Conservation (phyloP, 2,113 vertebrate species). For the Axis porcinus region DNA sequence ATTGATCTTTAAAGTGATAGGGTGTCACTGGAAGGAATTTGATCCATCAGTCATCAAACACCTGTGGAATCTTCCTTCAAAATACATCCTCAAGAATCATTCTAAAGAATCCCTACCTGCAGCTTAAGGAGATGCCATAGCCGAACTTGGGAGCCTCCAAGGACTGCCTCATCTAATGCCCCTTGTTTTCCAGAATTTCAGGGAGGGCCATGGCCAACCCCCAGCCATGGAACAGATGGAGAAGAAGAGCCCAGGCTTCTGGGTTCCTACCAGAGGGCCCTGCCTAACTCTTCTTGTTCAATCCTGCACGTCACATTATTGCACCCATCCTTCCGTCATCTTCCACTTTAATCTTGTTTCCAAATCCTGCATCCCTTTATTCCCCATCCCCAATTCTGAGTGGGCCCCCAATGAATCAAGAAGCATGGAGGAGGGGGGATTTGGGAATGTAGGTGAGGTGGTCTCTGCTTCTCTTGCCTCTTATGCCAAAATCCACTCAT, state of each 20-base stretch:
- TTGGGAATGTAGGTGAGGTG: neutral
- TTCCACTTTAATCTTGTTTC: conserved; percentile 47
- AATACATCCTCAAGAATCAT: neutral
- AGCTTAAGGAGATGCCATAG: neutral
- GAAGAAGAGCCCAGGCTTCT: neutral
- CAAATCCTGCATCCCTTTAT: neutral
- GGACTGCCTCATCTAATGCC: neutral
- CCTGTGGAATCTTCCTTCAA: neutral
- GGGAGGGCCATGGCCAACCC: neutral
- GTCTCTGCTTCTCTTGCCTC: conserved; percentile 45
- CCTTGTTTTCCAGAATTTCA: neutral
- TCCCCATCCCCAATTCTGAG: neutral
- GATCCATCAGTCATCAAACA: neutral
- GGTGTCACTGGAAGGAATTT: neutral
- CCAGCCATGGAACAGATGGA: neutral
- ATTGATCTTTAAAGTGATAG: neutral
- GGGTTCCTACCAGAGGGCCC: neutral
- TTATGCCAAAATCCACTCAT: conserved; percentile 68
- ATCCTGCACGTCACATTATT: neutral
- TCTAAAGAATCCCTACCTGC: neutral
- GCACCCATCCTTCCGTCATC: neutral
- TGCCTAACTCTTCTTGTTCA: neutral
- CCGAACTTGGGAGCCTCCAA: neutral
- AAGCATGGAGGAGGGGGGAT: neutral
- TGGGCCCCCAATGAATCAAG: neutral